Evolutionary conservation across 2,888 invertebrate genomes (phyloP).

Genomic region (Drosophila buzzatii): DNA sequence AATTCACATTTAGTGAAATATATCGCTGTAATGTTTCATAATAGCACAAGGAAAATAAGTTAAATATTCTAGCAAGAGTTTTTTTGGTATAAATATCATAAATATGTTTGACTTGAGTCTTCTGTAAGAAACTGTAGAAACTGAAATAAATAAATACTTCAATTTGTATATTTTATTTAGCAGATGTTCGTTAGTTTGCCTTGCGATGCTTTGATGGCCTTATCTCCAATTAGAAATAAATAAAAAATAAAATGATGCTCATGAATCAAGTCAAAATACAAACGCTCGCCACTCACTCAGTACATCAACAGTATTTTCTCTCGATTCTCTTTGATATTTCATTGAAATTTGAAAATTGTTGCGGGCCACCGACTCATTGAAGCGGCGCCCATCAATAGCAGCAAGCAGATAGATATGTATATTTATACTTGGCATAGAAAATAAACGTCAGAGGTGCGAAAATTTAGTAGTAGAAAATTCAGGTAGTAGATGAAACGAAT

Average conservation of each 20-base stretch:
- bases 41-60: not conserved
- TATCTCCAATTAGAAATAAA: not conserved
- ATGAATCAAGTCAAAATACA: not conserved
- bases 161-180: too few species aligned
- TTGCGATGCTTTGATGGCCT: too few species aligned
- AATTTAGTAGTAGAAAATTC: too few species aligned
- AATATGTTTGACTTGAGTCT: too few species aligned
- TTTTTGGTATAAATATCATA: too few species aligned
- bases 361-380: not conserved
- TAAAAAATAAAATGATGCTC: not conserved
- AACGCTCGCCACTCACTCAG: not conserved
- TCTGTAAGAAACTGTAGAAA: not conserved
- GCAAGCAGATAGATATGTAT: slow-evolving; percentile 13
- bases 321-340: not conserved
- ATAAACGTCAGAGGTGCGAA: slow-evolving; percentile 37
- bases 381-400: slow-evolving; percentile 19
- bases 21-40: not conserved
- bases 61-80: not conserved
- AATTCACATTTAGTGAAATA: slow-evolving; percentile 5
- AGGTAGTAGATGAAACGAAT: slow-evolving; percentile 63
- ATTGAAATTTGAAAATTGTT: not conserved
- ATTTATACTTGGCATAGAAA: slow-evolving; percentile 8
- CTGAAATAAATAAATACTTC: not conserved
- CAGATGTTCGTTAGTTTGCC: not conserved
- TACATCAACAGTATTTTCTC: too few species aligned